phyloP scores from a whole-genome alignment of 2,797 vertebrate genomes.

The Chiloscyllium punctatum region DNA sequence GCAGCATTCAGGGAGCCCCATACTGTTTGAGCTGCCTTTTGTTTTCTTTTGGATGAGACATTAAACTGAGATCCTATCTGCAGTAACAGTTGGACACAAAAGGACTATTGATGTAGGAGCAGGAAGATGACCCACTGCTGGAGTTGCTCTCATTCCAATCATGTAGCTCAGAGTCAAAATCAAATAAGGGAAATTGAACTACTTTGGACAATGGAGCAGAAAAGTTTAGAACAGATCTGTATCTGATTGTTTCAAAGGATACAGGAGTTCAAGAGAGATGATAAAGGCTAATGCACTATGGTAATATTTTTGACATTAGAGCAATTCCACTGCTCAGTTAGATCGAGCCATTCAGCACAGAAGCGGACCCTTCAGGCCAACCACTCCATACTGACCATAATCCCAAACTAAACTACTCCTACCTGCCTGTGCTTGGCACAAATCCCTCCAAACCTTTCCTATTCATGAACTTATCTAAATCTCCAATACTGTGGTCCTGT shows the following conservation, averaged over 20 bases:
- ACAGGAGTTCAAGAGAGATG: background rate
- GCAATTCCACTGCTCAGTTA: background rate
- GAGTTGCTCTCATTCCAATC: background rate
- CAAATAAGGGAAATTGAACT: background rate
- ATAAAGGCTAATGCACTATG: background rate
- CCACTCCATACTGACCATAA: too few relatives aligned
- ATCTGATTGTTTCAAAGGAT: background rate
- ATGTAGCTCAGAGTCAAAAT: background rate
- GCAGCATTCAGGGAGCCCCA: background rate
- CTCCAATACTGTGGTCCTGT: too few relatives aligned
- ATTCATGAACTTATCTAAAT: too few relatives aligned
- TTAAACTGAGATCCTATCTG: background rate
- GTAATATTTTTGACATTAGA: background rate
- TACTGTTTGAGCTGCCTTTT: background rate
- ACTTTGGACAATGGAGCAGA: background rate
- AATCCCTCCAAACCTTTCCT: too few relatives aligned
- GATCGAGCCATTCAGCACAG: background rate
- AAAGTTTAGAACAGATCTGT: background rate
- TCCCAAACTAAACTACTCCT: too few relatives aligned
- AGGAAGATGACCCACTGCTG: background rate
- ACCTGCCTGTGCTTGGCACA: too few relatives aligned
- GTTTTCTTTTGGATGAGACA: background rate
- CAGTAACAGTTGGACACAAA: background rate
- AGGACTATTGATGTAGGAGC: background rate
- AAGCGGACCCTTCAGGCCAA: too few relatives aligned